phyloP scores from a whole-genome alignment of 1,140 invertebrate genomes.

The Cephus cinctus region DNA sequence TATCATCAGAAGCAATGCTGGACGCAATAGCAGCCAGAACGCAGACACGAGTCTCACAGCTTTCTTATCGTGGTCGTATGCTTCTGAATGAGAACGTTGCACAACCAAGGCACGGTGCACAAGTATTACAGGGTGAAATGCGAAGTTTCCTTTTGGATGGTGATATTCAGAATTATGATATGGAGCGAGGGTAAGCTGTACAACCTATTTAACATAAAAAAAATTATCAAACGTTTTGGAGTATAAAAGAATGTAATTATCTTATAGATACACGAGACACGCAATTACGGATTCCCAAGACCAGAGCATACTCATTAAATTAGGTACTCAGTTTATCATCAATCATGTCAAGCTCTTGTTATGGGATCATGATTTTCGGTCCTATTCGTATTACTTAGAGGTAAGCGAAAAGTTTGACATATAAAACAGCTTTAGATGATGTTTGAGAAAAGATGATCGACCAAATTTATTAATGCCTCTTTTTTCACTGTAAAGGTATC shows the following conservation, averaged over 20 bases:
- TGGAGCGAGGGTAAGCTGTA: slow-evolving; percentile 70
- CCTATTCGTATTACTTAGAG: slow-evolving; percentile 96
- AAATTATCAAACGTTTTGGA: neutral
- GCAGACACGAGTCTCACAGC: slow-evolving; percentile 71
- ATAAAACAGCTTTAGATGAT: neutral
- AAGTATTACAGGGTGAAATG: slow-evolving; percentile 86
- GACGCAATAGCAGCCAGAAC: slow-evolving; percentile 90
- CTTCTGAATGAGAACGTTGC: slow-evolving; percentile 91
- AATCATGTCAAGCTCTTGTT: slow-evolving; percentile 91
- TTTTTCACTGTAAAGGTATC: slow-evolving; percentile 63
- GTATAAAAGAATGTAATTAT: slow-evolving; percentile 5
- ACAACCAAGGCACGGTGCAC: slow-evolving; percentile 70
- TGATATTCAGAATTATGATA: slow-evolving; percentile 83
- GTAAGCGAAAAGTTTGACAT: slow-evolving; percentile 22
- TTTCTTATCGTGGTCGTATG: slow-evolving; percentile 79
- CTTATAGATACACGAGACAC: slow-evolving; percentile 82
- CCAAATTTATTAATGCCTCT: neutral
- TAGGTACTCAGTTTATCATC: slow-evolving; percentile 86
- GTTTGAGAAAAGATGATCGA: neutral
- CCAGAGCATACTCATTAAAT: slow-evolving; percentile 83
- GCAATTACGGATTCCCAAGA: slow-evolving; percentile 80
- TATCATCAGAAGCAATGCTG: slow-evolving; percentile 86
- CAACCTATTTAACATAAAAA: slow-evolving; percentile 9
- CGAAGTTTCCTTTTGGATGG: slow-evolving; percentile 83
- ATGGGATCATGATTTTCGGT: slow-evolving; percentile 92